Percentiles rank a stretch among this genome's conserved stretches.
Evolutionary conservation across 2,113 vertebrate genomes (phyloP).

Genomic region (Elaphurus davidianus): DNA sequence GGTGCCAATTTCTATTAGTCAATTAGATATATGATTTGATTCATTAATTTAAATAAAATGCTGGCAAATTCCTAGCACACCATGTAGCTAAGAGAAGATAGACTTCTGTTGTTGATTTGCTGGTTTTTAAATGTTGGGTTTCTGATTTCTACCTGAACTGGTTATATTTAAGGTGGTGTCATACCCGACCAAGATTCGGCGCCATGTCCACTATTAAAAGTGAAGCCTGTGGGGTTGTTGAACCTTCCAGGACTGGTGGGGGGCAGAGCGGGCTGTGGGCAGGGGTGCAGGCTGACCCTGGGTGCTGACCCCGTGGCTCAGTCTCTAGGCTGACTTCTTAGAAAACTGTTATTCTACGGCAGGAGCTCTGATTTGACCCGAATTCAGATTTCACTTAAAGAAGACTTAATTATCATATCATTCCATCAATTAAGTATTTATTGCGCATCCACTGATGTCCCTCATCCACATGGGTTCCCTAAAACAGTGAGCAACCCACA

Average conservation of each 20-base stretch:
- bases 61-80: background rate
- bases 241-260: background rate
- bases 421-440: background rate
- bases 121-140: background rate
- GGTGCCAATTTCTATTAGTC: background rate
- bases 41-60: constrained; percentile 46
- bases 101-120: background rate
- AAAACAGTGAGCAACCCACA: background rate
- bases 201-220: background rate
- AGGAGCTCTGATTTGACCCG: background rate
- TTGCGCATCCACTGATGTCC: background rate
- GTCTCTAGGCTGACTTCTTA: background rate
- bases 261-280: background rate
- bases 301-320: rapidly evolving
- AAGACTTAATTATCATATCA: background rate
- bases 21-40: background rate
- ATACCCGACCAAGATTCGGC: background rate
- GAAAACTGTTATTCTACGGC: background rate
- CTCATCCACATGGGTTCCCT: rapidly evolving
- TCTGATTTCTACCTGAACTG: background rate
- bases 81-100: background rate
- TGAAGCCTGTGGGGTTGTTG: background rate
- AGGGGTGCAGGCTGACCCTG: rapidly evolving
- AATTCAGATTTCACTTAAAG: background rate
- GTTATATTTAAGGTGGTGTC: background rate